Conservation (phyloP, 2,113 vertebrate species). For the Noctilio leporinus region DNA sequence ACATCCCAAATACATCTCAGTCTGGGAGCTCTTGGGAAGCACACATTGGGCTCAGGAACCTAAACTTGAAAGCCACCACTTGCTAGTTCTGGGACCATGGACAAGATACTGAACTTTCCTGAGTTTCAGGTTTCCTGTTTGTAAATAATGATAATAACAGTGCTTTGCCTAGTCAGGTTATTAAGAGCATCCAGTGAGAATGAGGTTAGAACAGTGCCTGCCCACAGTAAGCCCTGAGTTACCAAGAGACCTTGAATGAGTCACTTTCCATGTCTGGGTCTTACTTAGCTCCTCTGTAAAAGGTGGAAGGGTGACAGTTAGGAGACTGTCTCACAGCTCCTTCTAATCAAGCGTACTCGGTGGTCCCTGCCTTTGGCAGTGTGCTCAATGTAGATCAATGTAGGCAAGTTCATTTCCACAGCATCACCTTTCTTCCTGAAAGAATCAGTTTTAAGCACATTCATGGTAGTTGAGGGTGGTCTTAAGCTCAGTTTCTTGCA, state of each 20-base stretch:
- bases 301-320: not conserved
- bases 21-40: not conserved
- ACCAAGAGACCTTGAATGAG: not conserved
- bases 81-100: not conserved
- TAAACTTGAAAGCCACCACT: not conserved
- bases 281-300: not conserved
- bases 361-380: not conserved
- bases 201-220: not conserved
- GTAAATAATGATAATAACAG: not conserved
- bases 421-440: not conserved
- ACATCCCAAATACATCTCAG: not conserved
- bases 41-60: not conserved
- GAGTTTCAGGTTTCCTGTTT: not conserved
- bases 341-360: not conserved
- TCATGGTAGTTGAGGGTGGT: not conserved
- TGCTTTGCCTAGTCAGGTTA: not conserved
- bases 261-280: not conserved
- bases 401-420: not conserved
- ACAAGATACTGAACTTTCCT: not conserved
- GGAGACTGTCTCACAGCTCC: not conserved
- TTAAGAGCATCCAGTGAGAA: not conserved
- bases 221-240: not conserved
- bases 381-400: fast-evolving
- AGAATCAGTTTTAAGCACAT: not conserved
- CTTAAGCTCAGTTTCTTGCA: not conserved